Evolutionary conservation across 2,113 vertebrate genomes (phyloP), one percentile per base, ranked within the genome.

Genomic region (Anolis sagrei): DNA sequence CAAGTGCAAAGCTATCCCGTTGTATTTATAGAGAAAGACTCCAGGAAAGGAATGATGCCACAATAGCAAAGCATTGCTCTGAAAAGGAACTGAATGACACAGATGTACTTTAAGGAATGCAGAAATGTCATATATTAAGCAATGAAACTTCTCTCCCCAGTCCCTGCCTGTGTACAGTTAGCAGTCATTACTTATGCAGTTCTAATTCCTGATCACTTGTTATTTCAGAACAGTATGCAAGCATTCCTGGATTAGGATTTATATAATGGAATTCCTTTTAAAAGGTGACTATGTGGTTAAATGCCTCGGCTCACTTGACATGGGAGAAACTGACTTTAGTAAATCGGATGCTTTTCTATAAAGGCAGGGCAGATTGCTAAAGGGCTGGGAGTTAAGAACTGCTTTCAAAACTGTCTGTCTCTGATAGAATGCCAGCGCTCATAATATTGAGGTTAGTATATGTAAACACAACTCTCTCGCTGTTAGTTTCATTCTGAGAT

Each of bases 191-290:
- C 84, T 94, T 89, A 32, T 48, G 73, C 86, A 66, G 79, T 85
- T 25, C 58, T 83, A 82, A 79, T 69, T 89, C 72, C 62, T 74
- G 73, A 79, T 78, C 82, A 84, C 49, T 82, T 49, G 93, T 58
- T 66, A 75, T 85, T 83, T 87, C 83, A 81, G 81, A 92, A 90
- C 78, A 86, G 64, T 88, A 70, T 86, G 85, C 85, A 91, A 87
- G 92, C 84, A 91, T 89, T 93, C 82, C 87, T 93, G 88, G 90
- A 90, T 94, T 91, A 93, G 80, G 85, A 90, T 93, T 94, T 92
- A 82, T 89, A 0, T 78, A 80, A 49, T 87, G 92, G 91, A 93
- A 93, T 93, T 91, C 91, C 80, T 90, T 88, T 81, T 79, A 92
- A 93, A 91, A 95, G 87, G 90, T 91, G 90, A 93, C 86, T 77